Evolutionary conservation across 2,888 invertebrate genomes (phyloP).

Genomic region (Apodemia arnacis): DNA sequence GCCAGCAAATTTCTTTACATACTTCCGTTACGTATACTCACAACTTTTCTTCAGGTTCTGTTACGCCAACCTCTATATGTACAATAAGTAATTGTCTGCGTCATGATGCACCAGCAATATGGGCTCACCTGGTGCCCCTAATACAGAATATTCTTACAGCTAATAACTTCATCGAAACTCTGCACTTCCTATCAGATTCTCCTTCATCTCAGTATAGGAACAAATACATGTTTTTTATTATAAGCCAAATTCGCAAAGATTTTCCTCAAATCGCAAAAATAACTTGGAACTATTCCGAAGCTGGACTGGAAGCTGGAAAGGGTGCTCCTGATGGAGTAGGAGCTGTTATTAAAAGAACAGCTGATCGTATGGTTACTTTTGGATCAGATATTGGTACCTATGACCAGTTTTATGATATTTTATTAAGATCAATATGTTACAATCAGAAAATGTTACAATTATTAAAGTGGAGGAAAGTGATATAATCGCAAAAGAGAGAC

Average conservation of each 20-base stretch:
- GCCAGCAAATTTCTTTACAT: conserved; percentile 27
- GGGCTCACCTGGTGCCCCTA: not conserved
- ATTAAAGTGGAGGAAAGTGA: not conserved
- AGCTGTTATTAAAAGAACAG: not conserved
- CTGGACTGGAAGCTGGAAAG: too few relatives aligned
- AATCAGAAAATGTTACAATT: not conserved
- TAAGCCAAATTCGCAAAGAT: not conserved
- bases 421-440: not conserved
- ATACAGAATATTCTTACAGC: not conserved
- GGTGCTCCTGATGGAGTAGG: too few relatives aligned
- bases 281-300: not conserved
- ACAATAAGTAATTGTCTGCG: not conserved
- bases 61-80: not conserved
- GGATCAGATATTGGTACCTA: not conserved
- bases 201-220: too few relatives aligned
- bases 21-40: conserved; percentile 15
- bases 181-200: not conserved
- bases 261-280: not conserved
- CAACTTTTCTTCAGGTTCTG: not conserved
- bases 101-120: not conserved
- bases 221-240: not conserved
- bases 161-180: not conserved
- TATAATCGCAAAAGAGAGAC: not conserved
- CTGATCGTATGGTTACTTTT: not conserved
- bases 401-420: not conserved